These are phyloP conservation scores for Scaptomyza flava DNA, from an alignment of 2,888 invertebrate genomes.

Conservation along the genomic window DNA sequence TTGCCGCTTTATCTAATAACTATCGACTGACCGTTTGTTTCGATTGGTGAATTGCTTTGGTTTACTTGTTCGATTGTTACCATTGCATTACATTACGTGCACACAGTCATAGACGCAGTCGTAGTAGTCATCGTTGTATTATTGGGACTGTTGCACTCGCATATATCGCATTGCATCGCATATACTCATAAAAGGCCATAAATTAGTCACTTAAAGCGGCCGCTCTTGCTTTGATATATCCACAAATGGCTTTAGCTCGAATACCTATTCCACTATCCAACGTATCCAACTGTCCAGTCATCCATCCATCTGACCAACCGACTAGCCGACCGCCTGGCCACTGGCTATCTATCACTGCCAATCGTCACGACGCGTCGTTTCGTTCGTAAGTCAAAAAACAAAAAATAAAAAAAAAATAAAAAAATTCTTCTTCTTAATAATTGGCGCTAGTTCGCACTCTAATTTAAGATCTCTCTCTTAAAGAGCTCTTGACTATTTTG, in stretches of 20 bases:
- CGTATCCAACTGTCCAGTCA: conserved; percentile 29
- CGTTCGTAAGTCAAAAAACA: not conserved
- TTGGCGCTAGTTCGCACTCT: conserved; percentile 66
- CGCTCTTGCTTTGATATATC: conserved; percentile 71
- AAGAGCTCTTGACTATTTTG: conserved; percentile 12
- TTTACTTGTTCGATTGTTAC: conserved; percentile 44
- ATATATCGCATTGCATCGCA: conserved; percentile 47
- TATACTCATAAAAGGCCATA: conserved; percentile 76
- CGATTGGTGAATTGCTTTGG: conserved; percentile 15
- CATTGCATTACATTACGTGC: conserved; percentile 61
- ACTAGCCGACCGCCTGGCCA: not conserved
- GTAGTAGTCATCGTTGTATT: not conserved
- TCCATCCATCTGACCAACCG: conserved; percentile 29
- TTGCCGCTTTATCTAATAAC: not conserved
- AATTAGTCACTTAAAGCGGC: conserved; percentile 78
- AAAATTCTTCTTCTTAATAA: conserved; percentile 59
- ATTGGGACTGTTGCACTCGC: conserved; percentile 18
- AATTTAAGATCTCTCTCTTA: conserved; percentile 58
- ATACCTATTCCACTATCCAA: conserved; percentile 47
- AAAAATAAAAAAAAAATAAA: conserved; percentile 15
- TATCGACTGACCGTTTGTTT: conserved; percentile 39
- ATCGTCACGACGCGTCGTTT: conserved; percentile 49
- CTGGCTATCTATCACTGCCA: conserved; percentile 74
- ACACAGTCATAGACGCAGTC: conserved; percentile 8
- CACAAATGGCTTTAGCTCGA: conserved; percentile 68